Conservation (phyloP, 2,888 invertebrate species). For the Stenoptilia bipunctidactyla region DNA sequence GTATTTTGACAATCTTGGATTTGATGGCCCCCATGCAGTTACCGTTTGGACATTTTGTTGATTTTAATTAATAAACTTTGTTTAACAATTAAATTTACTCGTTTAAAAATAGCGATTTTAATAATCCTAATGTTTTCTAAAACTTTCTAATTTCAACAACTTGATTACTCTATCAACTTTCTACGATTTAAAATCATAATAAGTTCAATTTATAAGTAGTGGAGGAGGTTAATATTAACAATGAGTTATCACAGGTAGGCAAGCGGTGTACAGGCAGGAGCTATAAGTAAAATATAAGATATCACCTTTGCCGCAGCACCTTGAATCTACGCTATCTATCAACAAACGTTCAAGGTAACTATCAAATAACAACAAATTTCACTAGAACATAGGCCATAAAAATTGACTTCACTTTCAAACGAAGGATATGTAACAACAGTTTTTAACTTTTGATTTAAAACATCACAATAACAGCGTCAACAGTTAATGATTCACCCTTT, state of each 20-base stretch:
- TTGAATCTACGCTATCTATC: slow-evolving; percentile 24
- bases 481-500: slow-evolving; percentile 29
- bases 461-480: slow-evolving; percentile 28
- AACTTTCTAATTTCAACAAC: neutral
- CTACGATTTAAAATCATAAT: neutral
- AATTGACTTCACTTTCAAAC: slow-evolving; percentile 56
- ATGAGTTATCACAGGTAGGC: slow-evolving; percentile 61
- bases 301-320: slow-evolving; percentile 9
- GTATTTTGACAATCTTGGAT: slow-evolving; percentile 47
- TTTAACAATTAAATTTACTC: slow-evolving; percentile 9
- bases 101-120: too few relatives aligned
- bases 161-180: neutral
- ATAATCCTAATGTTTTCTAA: slow-evolving; percentile 11
- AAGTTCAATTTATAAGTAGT: neutral
- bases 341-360: slow-evolving; percentile 27
- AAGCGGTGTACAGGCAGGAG: slow-evolving; percentile 66
- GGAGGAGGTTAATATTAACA: slow-evolving; percentile 32
- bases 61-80: slow-evolving; percentile 22
- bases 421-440: slow-evolving; percentile 42
- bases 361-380: slow-evolving; percentile 32
- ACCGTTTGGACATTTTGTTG: slow-evolving; percentile 8
- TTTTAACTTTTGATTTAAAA: too few relatives aligned
- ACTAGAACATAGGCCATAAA: slow-evolving; percentile 37
- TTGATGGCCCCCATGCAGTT: slow-evolving; percentile 64
- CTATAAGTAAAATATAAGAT: slow-evolving; percentile 44